These are phyloP conservation scores for Coptotermes formosanus DNA, from an alignment of 1,140 invertebrate species.

Conservation along the genomic window DNA sequence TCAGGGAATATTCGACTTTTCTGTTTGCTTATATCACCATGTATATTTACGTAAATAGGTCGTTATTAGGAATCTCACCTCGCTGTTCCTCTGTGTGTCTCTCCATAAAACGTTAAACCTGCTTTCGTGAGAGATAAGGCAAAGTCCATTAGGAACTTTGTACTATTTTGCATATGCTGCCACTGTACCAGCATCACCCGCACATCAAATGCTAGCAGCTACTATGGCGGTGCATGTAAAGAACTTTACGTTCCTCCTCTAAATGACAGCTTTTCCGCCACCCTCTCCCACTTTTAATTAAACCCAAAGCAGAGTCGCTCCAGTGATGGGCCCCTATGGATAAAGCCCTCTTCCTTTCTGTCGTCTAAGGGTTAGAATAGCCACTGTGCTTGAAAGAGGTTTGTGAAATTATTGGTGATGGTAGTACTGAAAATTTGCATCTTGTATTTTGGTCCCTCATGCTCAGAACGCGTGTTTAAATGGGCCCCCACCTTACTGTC, in stretches of 20 bases:
- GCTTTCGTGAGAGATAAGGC: too few relatives aligned
- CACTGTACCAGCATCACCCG: not conserved
- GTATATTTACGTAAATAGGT: too few relatives aligned
- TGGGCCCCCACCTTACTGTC: not conserved
- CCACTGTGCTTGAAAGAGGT: not conserved
- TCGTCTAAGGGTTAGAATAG: not conserved
- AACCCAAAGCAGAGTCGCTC: not conserved
- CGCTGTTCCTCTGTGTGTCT: too few relatives aligned
- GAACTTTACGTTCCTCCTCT: constrained; percentile 10
- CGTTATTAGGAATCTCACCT: too few relatives aligned
- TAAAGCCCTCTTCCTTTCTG: not conserved
- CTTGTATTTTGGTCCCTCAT: not conserved
- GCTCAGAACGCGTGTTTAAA: not conserved
- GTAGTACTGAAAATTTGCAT: not conserved
- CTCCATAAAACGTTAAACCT: too few relatives aligned
- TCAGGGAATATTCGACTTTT: too few relatives aligned
- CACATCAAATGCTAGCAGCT: not conserved
- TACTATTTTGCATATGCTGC: not conserved
- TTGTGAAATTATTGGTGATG: not conserved
- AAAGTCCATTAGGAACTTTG: not conserved
- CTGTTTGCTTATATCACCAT: too few relatives aligned
- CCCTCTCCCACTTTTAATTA: constrained; percentile 15
- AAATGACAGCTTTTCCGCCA: not conserved
- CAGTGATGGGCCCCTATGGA: constrained; percentile 7
- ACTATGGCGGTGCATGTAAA: not conserved